Conservation (phyloP, 1,140 invertebrate genomes). For the Ooceraea biroi region DNA sequence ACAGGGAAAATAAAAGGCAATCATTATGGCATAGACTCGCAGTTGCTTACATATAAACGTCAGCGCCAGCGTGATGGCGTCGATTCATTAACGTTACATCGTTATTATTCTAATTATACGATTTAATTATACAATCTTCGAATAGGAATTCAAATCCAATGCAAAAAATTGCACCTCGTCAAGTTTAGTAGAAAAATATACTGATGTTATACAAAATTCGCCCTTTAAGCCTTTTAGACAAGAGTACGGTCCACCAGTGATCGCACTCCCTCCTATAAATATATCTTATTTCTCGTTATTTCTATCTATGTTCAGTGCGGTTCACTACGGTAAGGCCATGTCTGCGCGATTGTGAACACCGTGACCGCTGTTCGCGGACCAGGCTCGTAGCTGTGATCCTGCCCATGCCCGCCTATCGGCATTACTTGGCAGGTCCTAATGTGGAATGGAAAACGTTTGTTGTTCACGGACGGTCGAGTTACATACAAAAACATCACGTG, state of each 20-base stretch:
- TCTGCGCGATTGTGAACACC: slow-evolving; percentile 73
- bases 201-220: slow-evolving; percentile 26
- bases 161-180: background rate
- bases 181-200: slow-evolving; percentile 51
- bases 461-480: slow-evolving; percentile 78
- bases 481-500: slow-evolving; percentile 92
- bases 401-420: slow-evolving; percentile 77
- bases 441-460: slow-evolving; percentile 82
- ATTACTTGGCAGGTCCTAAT: slow-evolving; percentile 82
- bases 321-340: slow-evolving; percentile 28
- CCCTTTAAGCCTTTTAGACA: background rate
- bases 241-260: slow-evolving; percentile 5
- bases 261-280: background rate
- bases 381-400: slow-evolving; percentile 80
- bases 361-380: slow-evolving; percentile 59
- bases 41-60: slow-evolving; percentile 2
- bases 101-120: slow-evolving; percentile 11
- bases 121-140: background rate
- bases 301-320: slow-evolving; percentile 13
- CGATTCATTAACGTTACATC: slow-evolving; percentile 8
- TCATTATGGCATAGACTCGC: background rate
- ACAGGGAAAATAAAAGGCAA: slow-evolving; percentile 36
- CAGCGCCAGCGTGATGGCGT: background rate
- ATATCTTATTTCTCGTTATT: background rate
- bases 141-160: background rate